phyloP scores from a whole-genome alignment of 2,888 invertebrate genomes.

The Seira musarum region DNA sequence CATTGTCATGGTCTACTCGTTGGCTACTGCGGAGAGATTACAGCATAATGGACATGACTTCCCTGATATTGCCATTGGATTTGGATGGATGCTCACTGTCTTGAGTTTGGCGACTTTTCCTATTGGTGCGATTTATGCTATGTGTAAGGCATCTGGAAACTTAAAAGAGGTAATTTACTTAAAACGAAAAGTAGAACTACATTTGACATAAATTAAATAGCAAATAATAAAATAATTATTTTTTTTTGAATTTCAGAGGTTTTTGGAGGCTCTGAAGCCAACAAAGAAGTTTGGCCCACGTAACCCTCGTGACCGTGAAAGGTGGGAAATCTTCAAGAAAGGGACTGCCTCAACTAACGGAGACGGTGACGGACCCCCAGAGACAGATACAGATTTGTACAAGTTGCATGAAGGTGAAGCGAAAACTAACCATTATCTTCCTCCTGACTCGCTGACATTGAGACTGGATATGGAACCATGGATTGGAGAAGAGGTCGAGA shows the following conservation, averaged over 20 bases:
- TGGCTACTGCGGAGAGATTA: conserved; percentile 77
- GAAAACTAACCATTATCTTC: too few relatives aligned
- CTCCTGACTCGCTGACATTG: too few relatives aligned
- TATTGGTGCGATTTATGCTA: conserved; percentile 73
- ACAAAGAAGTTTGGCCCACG: conserved; percentile 68
- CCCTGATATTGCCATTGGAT: conserved; percentile 74
- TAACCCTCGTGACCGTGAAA: conserved; percentile 43
- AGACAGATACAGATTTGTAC: too few relatives aligned
- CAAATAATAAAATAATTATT: conserved; percentile 15
- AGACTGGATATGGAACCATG: too few relatives aligned
- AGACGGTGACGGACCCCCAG: too few relatives aligned
- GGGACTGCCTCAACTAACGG: conserved; percentile 30
- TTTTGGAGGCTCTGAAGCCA: conserved; percentile 54
- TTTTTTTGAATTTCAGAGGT: conserved; percentile 61
- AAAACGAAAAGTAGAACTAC: too few relatives aligned
- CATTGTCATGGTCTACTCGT: conserved; percentile 81
- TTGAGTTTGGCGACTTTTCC: conserved; percentile 73
- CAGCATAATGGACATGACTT: conserved; percentile 77
- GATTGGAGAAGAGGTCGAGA: too few relatives aligned
- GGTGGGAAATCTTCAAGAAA: conserved; percentile 49
- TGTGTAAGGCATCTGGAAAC: conserved; percentile 68
- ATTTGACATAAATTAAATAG: too few relatives aligned
- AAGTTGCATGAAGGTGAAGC: too few relatives aligned
- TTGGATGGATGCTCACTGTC: conserved; percentile 40
- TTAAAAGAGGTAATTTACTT: conserved; percentile 21